A percentile compares a stretch with the other conserved stretches of the same genome.
Evolutionary conservation across 1,140 invertebrate species (phyloP).

Genomic region (Pararge aegeria): DNA sequence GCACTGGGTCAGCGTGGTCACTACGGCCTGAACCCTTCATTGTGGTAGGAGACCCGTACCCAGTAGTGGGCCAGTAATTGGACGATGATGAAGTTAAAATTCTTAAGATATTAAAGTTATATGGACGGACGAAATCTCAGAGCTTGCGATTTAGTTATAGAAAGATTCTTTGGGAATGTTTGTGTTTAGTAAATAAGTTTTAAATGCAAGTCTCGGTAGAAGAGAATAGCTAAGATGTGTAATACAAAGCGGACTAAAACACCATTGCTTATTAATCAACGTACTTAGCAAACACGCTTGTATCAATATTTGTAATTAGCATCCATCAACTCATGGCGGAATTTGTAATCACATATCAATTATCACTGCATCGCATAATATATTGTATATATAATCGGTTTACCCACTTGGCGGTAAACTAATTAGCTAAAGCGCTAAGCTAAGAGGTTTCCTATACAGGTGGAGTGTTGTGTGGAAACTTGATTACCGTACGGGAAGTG

Average conservation of each 20-base stretch:
- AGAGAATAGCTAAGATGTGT: no score
- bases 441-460: slow-evolving; percentile 23
- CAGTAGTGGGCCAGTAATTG: no score
- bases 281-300: slow-evolving; percentile 19
- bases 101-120: no score
- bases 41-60: no score
- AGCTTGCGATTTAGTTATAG: no score
- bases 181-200: no score
- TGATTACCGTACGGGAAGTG: slow-evolving; percentile 4
- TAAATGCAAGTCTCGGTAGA: no score
- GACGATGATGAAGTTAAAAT: no score
- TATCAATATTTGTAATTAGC: slow-evolving; percentile 29
- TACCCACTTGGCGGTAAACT: slow-evolving; percentile 49
- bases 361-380: slow-evolving; percentile 46
- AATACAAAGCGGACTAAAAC: neutral
- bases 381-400: slow-evolving; percentile 60
- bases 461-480: slow-evolving; percentile 8
- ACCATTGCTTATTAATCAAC: slow-evolving; percentile 27
- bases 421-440: slow-evolving; percentile 44
- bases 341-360: slow-evolving; percentile 42
- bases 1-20: no score
- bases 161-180: no score
- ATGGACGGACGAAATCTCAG: no score
- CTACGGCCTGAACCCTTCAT: no score
- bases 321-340: slow-evolving; percentile 24